Evolutionary conservation across 2,797 vertebrate genomes (phyloP), one percentile per base, ranked within the genome.

Genomic region (Pelobates cultripes): DNA sequence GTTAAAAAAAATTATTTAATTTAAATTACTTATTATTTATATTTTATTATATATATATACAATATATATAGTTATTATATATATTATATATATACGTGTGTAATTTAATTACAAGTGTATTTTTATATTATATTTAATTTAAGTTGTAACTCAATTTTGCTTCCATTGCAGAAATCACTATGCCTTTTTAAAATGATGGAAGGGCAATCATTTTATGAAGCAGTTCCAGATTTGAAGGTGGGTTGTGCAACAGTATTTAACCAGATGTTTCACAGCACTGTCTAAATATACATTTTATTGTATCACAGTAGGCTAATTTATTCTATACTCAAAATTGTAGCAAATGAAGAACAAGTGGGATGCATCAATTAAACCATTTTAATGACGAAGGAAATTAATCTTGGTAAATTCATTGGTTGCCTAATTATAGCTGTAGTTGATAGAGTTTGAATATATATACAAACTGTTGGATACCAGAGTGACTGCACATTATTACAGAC

Each of bases 341-440:
- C 64, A 40, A 71, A 76, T 70, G 67, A 57, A 81, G 67, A 76
- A 75, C 67, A 63, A 63, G 68, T 64, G 13, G 74, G 68, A 77
- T 43, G 75, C 60, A 67, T 68, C 69, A 77, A 77, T 82, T 77
- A 77, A 77, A 77, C 68, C 75, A 77, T 72, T 82, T 82, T 82
- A 77, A 77, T 77, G 74, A 81, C 71, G 57, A 77, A 44, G 41
- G 75, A 41, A 77, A 77, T 82, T 82, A 77, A 15, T 60, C 79
- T 55, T 55, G 44, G 17, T 45, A 77, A 72, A 43, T 73, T 74
- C 60, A 72, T 51, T 67, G 41, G 64, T 77, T 72, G 60, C 57
- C 80, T 77, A 82, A 82, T 82, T 82, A 73, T 72, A 77, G 12
- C 17, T 68, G 72, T 77, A 74, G 68, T 77, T 82, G 74, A 82